Base-by-base conservation (phyloP, 2,113 vertebrate genomes). In the Xyrauchen texanus region DNA sequence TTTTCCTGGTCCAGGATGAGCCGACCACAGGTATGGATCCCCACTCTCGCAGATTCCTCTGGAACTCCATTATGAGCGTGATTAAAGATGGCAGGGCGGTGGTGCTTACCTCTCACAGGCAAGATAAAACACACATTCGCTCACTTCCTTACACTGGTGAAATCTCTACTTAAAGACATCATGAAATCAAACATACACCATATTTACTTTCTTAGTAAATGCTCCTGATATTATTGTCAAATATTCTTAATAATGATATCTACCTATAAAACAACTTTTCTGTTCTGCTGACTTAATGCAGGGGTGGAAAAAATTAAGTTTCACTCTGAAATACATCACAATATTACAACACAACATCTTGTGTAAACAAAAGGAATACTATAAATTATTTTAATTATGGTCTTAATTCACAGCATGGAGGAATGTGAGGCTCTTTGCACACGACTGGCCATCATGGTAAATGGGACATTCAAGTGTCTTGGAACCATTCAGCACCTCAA, bases 21-120 rank as follows among this genome's bases (percentile, higher is more conserved):
- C 97, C 97, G 0, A 98, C 95, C 0, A 98, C 96, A 0, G 96
- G 97, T 4, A 98, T 98, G 96, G 97, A 98, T 82, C 97, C 96
- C 15, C 94, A 96, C 4, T 95, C 97, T 9, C 93, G 95, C 11
- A 94, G 95, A 57, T 93, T 96, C 87, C 90, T 99, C 8, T 98
- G 97, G 97, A 94, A 96, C 85, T 94, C 94, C 4, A 96, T 98
- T 21, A 89, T 95, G 86, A 92, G 92, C 0, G 92, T 98, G 65
- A 96, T 97, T 86, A 91, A 93, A 88, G 94, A 95, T 46, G 90
- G 91, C 49, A 90, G 95, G 86, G 94, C 96, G 0, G 96, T 98
- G 68, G 94, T 99, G 77, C 94, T 98, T 73, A 98, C 96, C 0
- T 99, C 97, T 60, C 96, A 98, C 89, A 97, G 96, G 96, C 94